Evolutionary conservation across 37 sponge, comb jelly and placozoan species (phyloP), one percentile per base, ranked within the genome.

Genomic region (Ianthella basta): DNA sequence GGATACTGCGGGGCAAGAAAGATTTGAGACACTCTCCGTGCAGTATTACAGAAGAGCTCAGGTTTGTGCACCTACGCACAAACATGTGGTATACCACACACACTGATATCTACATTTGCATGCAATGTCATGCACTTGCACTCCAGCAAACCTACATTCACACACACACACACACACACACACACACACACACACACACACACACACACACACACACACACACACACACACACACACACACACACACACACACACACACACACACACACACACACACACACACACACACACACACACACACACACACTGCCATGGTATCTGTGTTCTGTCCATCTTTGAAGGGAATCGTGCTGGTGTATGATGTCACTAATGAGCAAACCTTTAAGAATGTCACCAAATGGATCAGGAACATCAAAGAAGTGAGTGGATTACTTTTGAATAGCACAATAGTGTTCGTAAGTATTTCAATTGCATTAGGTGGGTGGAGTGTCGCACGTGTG

Each of bases 1-100:
- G 95, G 95, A 95, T 66, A 95, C 95, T 16, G 95, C 95, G 0
- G 95, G 95, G 2, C 95, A 95, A 92, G 95, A 95, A 72, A 87
- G 95, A 41, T 95, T 91, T 85, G 93, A 95, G 64, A 95, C 92
- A 55, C 90, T 95, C 34, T 88, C 93, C 13, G 89, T 89, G 10
- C 95, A 95, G 87, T 95, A 95, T 86, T 95, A 95, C 80, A 66
- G 95, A 23, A 79, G 90, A 54, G 95, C 95, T 21, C 91, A 94
- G 89, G 94, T 94, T 34, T 34, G 81, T 20, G 13, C 20, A 59
- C n/a, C n/a, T n/a, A n/a, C n/a, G n/a, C n/a, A n/a, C n/a, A n/a
- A 8, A 44, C 50, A 10, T 44, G 50, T 44, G 50, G n/a, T n/a
- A n/a, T n/a, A n/a, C n/a, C 37, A 35, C 73, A 30, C 73, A 35